Base-by-base conservation (phyloP, 2,888 invertebrate species). In the Platerodrilus igneus region DNA sequence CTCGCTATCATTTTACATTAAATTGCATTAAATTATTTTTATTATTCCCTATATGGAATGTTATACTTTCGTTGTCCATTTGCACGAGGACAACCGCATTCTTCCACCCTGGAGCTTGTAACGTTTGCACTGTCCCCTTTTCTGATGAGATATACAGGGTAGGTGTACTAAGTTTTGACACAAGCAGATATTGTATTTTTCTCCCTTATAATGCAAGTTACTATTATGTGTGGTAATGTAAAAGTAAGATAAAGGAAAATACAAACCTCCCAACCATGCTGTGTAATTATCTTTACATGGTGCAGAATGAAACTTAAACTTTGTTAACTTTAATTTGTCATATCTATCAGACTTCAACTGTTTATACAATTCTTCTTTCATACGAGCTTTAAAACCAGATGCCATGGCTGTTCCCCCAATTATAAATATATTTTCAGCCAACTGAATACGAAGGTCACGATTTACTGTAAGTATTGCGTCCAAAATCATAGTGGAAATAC, bases 351-450 rank as follows among this genome's bases (percentile, higher is more conserved):
- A 73, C 15, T 74, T 66, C n/a, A 83, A 62, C 26, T 90, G 74
- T 40, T 74, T 60, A 18, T 78, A 70, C 37, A 96, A 71, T 68
- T 96, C 96, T 2, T 77, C 70, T 49, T 81, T 78, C 1, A 97
- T 72, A 35, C 96, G 77, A 13, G 86, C 76, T 57, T 79, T 76
- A 55, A 97, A 82, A 0, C 96, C 96, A 36, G 83, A 82, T 48
- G 87, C 71, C 77, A 86, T 83, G 0, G 84, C 75, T 2, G 86
- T 83, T 7, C 97, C 97, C 19, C 96, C 97, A 37, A 86, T 79
- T 11, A 96, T 69, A 37, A 96, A 71, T 51, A 96, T 78, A 68
- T 89, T 92, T 63, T 82, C 83, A 0, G 90, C 83, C 22, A 97
- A 71, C 30, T 74, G 72, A 36, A 76, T 76, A 8, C 94, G 77